Evolutionary conservation across 2,113 vertebrate genomes (phyloP).

Genomic region (Lichenostomus cassidix): DNA sequence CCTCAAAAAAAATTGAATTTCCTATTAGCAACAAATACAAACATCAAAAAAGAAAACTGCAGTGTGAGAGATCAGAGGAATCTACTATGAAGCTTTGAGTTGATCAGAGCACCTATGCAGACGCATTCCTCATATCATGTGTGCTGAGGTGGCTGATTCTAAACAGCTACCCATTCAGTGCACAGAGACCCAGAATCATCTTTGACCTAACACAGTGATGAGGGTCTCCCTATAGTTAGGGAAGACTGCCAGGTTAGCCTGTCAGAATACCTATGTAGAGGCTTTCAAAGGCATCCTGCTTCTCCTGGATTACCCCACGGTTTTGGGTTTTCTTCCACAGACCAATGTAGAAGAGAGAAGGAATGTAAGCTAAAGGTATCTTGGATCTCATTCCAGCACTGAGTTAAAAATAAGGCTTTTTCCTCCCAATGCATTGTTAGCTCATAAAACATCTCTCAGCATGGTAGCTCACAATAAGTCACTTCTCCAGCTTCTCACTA

Average conservation of each 20-base stretch:
- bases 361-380: background rate
- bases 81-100: background rate
- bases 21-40: background rate
- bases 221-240: background rate
- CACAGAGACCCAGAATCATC: background rate
- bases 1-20: background rate
- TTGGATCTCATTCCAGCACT: background rate
- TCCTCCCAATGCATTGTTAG: background rate
- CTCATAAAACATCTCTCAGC: background rate
- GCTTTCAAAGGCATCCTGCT: background rate
- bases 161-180: background rate
- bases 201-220: background rate
- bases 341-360: background rate
- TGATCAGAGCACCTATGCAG: background rate
- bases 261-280: background rate
- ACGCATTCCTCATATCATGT: accelerated
- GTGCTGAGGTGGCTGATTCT: background rate
- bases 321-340: background rate
- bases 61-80: background rate
- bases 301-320: background rate
- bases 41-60: background rate
- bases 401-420: background rate
- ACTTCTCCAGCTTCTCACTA: background rate
- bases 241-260: background rate
- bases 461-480: background rate